Evolutionary conservation across 2,113 vertebrate species (phyloP).

Genomic region (Okapia johnstoni): DNA sequence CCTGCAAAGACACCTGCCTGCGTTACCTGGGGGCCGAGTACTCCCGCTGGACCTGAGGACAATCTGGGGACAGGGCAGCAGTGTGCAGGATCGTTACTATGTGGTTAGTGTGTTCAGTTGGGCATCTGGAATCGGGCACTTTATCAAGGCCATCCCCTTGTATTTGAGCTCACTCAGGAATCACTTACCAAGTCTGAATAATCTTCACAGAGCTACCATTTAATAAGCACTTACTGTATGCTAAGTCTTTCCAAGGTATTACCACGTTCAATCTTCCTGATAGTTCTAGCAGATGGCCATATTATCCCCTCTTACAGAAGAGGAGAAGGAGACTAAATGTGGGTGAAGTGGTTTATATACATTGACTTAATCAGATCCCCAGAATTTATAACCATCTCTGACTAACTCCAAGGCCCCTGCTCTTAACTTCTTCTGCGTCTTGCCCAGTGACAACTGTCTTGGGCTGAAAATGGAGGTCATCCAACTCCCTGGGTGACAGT

Average conservation of each 20-base stretch:
- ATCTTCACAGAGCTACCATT: background rate
- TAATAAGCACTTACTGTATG: background rate
- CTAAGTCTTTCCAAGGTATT: background rate
- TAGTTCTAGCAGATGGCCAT: background rate
- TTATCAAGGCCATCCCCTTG: background rate
- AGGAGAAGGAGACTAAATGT: background rate
- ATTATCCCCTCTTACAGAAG: background rate
- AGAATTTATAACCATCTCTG: background rate
- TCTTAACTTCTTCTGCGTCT: background rate
- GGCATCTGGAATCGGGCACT: background rate
- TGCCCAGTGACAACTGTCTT: background rate
- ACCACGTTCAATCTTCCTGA: background rate
- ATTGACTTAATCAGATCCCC: background rate
- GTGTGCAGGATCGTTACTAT: background rate
- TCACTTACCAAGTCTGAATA: background rate
- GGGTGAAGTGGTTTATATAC: too few relatives aligned
- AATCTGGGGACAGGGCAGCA: background rate
- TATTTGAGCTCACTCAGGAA: background rate
- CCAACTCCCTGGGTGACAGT: background rate
- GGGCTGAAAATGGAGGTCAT: background rate
- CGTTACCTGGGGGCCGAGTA: too few relatives aligned
- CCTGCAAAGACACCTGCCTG: background rate
- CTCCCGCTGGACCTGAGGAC: background rate
- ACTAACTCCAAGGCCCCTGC: background rate
- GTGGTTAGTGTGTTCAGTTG: background rate